These are phyloP conservation scores for Brenthis ino DNA, from an alignment of 2,888 invertebrate species.

Conservation along the genomic window DNA sequence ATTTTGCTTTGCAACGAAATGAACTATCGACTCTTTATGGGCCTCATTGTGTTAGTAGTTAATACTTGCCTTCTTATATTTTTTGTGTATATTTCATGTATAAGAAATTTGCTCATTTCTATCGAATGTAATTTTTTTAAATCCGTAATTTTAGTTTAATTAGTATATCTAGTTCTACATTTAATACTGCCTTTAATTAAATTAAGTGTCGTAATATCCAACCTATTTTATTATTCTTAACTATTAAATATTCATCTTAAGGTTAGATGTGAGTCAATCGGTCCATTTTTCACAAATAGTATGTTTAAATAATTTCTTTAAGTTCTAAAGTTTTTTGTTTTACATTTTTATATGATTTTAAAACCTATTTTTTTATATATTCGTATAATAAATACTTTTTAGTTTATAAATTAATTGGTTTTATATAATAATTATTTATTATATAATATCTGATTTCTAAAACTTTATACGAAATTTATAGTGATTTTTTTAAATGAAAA, in stretches of 20 bases:
- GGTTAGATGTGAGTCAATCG: constrained; percentile 25
- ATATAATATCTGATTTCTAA: no score
- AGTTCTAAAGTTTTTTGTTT: not conserved
- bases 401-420: no score
- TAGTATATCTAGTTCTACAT: constrained; percentile 3
- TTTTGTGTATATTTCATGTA: not conserved
- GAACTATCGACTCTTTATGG: constrained; percentile 16
- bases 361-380: no score
- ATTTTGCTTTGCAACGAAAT: constrained; percentile 33
- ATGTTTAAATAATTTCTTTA: not conserved
- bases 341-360: no score
- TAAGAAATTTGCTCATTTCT: constrained; percentile 7
- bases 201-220: constrained; percentile 24
- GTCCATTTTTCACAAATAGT: constrained; percentile 32
- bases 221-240: constrained; percentile 36
- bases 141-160: not conserved
- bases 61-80: not conserved
- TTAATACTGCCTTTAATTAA: constrained; percentile 20
- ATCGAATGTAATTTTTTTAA: constrained; percentile 3
- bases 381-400: no score
- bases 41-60: constrained; percentile 19
- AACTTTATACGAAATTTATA: no score
- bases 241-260: constrained; percentile 34
- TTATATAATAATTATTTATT: no score
- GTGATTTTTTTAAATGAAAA: no score